Base-by-base conservation (phyloP, 2,113 vertebrate species). In the Stercorarius parasiticus region DNA sequence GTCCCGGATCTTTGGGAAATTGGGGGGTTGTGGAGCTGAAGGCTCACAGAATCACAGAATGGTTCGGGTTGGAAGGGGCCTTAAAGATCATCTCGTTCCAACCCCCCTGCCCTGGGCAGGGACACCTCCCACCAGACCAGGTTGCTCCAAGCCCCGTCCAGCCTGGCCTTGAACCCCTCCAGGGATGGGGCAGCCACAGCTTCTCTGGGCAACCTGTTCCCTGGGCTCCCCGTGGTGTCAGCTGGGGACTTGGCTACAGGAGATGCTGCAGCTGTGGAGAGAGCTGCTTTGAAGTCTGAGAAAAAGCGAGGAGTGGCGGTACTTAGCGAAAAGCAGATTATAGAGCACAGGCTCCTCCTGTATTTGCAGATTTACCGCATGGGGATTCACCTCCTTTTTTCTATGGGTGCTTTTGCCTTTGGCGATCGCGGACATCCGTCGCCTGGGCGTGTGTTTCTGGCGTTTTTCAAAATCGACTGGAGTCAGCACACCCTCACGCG, bases 391-490 rank as follows among this genome's bases (percentile, higher is more conserved):
- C 4, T 11, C 22, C 13, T 10, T 61, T 53, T 70, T 80, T 13
- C 36, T 40, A 3, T 13, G 40, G 50, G 34, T 80, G 56, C 36
- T 47, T 76, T 92, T 71, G 52, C 34, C 34, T 34, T 87, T 1
- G 0, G 50, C 61, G 52, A 12, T 61, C 0, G 0, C 29, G 11
- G 18, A n/a, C 43, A 43, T 30, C 67, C 26, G 11, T 71, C 3
- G 5, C 32, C 47, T 49, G n/a, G 59, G 29, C 43, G 65, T 70
- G 71, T 87, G 78, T 74, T 82, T 58, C 59, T 67, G 17, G 7
- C 3, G 3, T 36, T 85, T 62, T 91, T 34, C 56, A 76, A 86
- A 59, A 64, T 19, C 2, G 1, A 8, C 49, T n/a, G 17, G 58
- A 80, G 56, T 70, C 53, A 55, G 30, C 38, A 23, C 70, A 27